Conservation (phyloP, 2,797 vertebrate species). For the Lemur catta region DNA sequence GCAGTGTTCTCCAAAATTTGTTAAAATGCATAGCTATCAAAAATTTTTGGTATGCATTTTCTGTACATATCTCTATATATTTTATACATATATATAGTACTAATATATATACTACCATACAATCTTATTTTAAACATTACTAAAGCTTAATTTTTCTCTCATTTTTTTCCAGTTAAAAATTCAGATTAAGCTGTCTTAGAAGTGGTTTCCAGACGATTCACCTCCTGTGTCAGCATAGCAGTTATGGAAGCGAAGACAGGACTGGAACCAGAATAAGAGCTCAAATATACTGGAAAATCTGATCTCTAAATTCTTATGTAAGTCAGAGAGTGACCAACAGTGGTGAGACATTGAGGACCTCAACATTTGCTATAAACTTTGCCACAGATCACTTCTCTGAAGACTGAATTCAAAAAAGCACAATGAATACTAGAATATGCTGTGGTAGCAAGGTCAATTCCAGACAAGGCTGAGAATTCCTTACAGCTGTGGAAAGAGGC, state of each 20-base stretch:
- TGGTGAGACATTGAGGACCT: neutral
- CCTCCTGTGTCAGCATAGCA: neutral
- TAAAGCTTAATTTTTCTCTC: neutral
- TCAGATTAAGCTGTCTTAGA: neutral
- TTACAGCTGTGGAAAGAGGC: conserved; percentile 54
- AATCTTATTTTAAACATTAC: neutral
- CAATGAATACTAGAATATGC: conserved; percentile 69
- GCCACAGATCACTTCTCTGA: neutral
- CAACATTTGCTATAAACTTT: neutral
- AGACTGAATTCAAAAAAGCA: neutral
- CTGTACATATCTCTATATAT: neutral
- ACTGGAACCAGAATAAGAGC: neutral
- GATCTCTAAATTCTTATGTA: neutral
- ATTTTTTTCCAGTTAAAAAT: conserved; percentile 15
- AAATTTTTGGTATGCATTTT: neutral
- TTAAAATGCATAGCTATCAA: neutral
- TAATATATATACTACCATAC: neutral
- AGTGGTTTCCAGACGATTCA: neutral
- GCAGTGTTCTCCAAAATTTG: neutral
- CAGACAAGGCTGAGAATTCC: conserved; percentile 56
- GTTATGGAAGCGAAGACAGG: neutral
- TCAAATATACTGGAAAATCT: neutral
- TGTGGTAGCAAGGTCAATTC: conserved; percentile 67
- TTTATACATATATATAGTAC: neutral
- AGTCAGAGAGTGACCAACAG: neutral